Percentiles rank a stretch among this genome's conserved stretches.
Conservation (phyloP, 1,140 invertebrate genomes). For the Macrobrachium rosenbergii region DNA sequence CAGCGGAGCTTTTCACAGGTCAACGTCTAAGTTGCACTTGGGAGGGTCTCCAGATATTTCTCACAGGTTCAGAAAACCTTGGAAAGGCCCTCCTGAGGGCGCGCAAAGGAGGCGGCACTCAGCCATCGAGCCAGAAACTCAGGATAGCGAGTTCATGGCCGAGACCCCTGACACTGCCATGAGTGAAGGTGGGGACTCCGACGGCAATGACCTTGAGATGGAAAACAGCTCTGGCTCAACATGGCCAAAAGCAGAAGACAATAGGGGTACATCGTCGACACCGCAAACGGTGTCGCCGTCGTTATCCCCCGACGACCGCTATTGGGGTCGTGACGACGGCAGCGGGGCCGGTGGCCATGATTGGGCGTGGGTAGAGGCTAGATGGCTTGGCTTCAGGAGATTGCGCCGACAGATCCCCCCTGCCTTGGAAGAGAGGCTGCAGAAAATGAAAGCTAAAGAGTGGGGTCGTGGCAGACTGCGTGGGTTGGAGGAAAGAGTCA, state of each 20-base stretch:
- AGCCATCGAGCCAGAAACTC: conserved; percentile 33
- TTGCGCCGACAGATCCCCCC: conserved; percentile 39
- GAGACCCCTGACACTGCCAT: conserved; percentile 38
- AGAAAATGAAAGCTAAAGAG: conserved; percentile 13
- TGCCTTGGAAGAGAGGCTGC: conserved; percentile 37
- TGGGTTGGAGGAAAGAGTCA: conserved; percentile 36
- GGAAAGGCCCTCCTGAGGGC: neutral
- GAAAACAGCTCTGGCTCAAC: conserved; percentile 31
- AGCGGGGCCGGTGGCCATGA: conserved; percentile 10
- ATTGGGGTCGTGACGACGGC: conserved; percentile 32
- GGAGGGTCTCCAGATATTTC: no score
- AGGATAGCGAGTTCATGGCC: conserved; percentile 29
- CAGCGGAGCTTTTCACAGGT: conserved; percentile 17
- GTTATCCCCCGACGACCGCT: conserved; percentile 33
- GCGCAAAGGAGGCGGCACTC: conserved; percentile 19
- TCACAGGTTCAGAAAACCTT: neutral
- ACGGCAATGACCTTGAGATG: conserved; percentile 11
- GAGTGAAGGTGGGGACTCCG: conserved; percentile 48
- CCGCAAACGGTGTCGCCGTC: conserved; percentile 24
- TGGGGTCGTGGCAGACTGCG: conserved; percentile 40
- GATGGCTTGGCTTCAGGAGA: conserved; percentile 31
- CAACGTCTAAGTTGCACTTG: neutral
- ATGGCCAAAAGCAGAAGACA: conserved; percentile 22
- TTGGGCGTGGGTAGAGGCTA: conserved; percentile 51
- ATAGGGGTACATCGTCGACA: neutral